Evolutionary conservation across 2,888 invertebrate species (phyloP), one percentile per base, ranked within the genome.

Genomic region (Teleogryllus oceanicus): DNA sequence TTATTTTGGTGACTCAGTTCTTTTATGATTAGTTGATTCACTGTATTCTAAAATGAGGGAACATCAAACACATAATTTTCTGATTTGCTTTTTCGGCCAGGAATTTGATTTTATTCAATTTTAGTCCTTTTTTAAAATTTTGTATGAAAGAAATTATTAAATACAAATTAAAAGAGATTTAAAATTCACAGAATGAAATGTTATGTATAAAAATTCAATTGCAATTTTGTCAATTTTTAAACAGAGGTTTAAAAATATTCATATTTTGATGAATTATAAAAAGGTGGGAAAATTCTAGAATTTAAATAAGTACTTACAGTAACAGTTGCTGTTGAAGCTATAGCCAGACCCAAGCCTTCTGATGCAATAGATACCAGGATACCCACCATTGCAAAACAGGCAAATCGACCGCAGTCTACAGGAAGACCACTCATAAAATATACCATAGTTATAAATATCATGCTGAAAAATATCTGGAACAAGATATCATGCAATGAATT

Each of bases 271-370:
- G 37, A 37, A 37, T 37, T 37, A 37, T 37, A 37, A 37, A 37
- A 8, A 8, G 37, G 37, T 37, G 5, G 37, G 37, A 37, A 37
- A 37, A 37, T 74, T 74, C 18, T 4, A 74, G 18, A 74, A 18
- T 76, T 2, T 76, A 10, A 21, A 18, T 11, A 10, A 24, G 62
- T 74, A 88, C 90, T 89, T 85, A 92, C 92, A 83, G 90, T 90
- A 80, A 92, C 89, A 85, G 88, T 92, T 83, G 92, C 92, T 13
- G 91, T 87, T 4, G 92, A 91, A 79, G 95, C 95, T 83, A 95
- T 93, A 0, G 94, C 91, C 81, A 95, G 85, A 0, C 95, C 95
- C 85, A 94, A 89, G 51, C 94, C 93, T 85, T 95, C 95, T 21
- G 94, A 92, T 0, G 92, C 92, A 75, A 95, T 87, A 0, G 94